Evolutionary conservation across 2,888 invertebrate genomes (phyloP).

Genomic region (Heliconius cydno): DNA sequence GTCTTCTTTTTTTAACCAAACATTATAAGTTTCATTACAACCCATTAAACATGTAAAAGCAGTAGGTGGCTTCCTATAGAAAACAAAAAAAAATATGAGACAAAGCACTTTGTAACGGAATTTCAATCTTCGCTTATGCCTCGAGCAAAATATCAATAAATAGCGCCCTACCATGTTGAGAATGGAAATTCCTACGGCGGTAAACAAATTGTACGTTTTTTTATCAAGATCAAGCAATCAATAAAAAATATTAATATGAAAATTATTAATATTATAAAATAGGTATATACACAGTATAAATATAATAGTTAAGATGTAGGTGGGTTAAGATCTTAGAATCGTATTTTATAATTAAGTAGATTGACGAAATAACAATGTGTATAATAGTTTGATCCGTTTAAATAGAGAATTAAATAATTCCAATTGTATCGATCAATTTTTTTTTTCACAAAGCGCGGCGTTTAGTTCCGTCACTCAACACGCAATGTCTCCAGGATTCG

Average conservation of each 20-base stretch:
- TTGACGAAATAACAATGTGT: too few relatives aligned
- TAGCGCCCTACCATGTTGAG: slow-evolving; percentile 44
- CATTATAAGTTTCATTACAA: background rate
- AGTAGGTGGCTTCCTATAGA: slow-evolving; percentile 32
- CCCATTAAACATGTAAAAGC: slow-evolving; percentile 12
- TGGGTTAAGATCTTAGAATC: background rate
- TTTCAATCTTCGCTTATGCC: slow-evolving; percentile 46
- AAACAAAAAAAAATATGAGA: slow-evolving; percentile 31
- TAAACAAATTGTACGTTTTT: slow-evolving; percentile 26
- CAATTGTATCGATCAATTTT: background rate
- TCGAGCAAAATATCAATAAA: slow-evolving; percentile 48
- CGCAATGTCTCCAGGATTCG: too few relatives aligned
- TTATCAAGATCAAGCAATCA: slow-evolving; percentile 10
- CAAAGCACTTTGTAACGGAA: slow-evolving; percentile 45
- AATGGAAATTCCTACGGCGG: slow-evolving; percentile 41
- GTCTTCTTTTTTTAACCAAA: background rate
- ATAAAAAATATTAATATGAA: slow-evolving; percentile 12
- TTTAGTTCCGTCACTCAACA: too few relatives aligned
- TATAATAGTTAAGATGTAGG: background rate
- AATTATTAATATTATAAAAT: background rate
- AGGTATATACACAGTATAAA: background rate
- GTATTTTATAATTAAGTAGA: background rate
- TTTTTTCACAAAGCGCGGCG: too few relatives aligned
- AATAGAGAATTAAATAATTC: background rate
- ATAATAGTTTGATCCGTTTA: too few relatives aligned